Evolutionary conservation across 2,113 vertebrate species (phyloP).

Genomic region (Xenopus laevis): DNA sequence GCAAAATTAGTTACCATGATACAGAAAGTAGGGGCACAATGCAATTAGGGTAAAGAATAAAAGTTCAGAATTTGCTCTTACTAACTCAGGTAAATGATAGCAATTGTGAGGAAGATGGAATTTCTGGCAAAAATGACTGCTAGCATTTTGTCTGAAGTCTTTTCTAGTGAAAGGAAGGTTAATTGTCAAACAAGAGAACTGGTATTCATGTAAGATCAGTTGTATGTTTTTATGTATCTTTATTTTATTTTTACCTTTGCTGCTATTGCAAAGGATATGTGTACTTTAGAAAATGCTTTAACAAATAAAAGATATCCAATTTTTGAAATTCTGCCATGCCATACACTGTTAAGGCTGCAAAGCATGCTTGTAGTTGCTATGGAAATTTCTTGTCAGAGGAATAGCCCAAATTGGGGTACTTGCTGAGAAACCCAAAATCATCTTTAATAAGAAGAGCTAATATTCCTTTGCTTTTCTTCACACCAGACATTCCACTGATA

Average conservation of each 20-base stretch:
- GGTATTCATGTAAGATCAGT: neutral
- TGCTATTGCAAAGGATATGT: conserved; percentile 20
- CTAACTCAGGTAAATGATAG: conserved; percentile 44
- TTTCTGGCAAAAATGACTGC: too few species aligned
- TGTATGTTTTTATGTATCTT: neutral
- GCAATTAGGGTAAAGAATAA: neutral
- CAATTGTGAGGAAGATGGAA: too few species aligned
- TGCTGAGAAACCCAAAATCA: conserved; percentile 47
- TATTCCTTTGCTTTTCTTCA: conserved; percentile 46
- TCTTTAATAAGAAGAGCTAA: conserved; percentile 41
- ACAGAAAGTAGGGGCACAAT: neutral
- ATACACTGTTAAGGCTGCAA: conserved; percentile 45
- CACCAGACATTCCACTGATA: conserved; percentile 44
- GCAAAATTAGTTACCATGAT: neutral
- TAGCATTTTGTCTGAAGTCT: too few species aligned
- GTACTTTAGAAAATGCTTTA: conserved; percentile 15
- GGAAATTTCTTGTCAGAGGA: conserved; percentile 55
- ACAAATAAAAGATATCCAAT: conserved; percentile 46
- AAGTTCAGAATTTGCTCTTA: conserved; percentile 16
- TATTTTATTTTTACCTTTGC: neutral
- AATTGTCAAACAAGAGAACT: too few species aligned
- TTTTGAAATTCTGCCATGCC: conserved; percentile 51
- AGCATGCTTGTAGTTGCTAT: conserved; percentile 58
- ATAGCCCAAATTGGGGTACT: conserved; percentile 43
- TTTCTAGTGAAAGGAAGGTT: too few species aligned